Percentiles rank a stretch among this genome's conserved stretches.
Evolutionary conservation across 2,797 vertebrate genomes (phyloP).

Genomic region (Cynopterus sphinx): DNA sequence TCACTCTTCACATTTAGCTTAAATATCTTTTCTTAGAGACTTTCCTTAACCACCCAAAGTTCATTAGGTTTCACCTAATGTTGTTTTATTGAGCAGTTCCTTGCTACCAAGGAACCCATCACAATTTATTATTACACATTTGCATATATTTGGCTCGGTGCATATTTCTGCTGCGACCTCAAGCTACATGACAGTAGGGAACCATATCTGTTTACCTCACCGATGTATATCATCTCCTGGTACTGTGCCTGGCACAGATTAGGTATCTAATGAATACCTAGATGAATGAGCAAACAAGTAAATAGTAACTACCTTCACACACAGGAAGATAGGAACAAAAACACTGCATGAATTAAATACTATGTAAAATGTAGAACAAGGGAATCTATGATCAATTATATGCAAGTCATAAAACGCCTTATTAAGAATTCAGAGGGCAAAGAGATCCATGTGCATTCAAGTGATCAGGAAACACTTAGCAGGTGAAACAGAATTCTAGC

Average conservation of each 20-base stretch:
- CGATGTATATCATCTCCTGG: neutral
- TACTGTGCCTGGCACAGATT: neutral
- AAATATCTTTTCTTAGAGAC: neutral
- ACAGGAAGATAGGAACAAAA: neutral
- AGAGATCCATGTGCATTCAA: neutral
- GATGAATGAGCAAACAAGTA: neutral
- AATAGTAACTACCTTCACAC: neutral
- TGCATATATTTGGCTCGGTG: neutral
- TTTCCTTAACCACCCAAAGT: neutral
- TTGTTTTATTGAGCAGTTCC: neutral
- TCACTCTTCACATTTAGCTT: neutral
- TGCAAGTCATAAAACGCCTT: neutral
- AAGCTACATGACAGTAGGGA: neutral
- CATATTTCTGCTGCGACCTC: neutral
- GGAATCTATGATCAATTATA: neutral
- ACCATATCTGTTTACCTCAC: neutral
- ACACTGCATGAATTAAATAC: neutral
- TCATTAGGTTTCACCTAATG: neutral
- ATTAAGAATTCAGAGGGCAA: slow-evolving; percentile 27
- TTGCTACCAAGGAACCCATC: neutral
- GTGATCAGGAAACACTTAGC: neutral
- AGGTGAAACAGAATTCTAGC: neutral
- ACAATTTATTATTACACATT: neutral
- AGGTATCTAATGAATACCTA: neutral
- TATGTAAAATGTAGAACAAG: neutral